Evolutionary conservation across 2,888 invertebrate genomes (phyloP).

Genomic region (Andrena bicolor): DNA sequence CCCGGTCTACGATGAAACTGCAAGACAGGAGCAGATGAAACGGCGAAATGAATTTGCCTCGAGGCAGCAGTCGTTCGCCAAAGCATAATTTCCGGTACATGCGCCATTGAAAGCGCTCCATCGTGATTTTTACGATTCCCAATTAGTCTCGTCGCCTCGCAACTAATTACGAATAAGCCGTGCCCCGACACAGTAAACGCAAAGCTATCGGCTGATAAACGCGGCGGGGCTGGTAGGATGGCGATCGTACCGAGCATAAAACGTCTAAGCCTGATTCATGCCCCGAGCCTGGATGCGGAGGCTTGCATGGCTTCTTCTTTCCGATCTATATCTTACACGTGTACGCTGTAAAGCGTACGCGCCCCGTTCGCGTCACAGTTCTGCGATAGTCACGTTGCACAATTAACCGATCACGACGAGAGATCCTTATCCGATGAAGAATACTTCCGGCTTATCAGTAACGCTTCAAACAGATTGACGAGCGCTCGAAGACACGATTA

Average conservation of each 20-base stretch:
- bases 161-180: conserved; percentile 55
- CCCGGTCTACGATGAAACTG: background rate
- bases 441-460: background rate
- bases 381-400: background rate
- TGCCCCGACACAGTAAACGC: conserved; percentile 28
- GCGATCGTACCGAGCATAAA: conserved; percentile 35
- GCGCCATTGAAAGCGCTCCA: conserved; percentile 13
- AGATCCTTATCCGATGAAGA: background rate
- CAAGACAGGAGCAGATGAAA: conserved; percentile 24
- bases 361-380: conserved; percentile 11
- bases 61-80: conserved; percentile 22
- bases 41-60: conserved; percentile 32
- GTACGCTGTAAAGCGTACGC: background rate
- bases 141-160: conserved; percentile 52
- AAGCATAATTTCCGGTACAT: conserved; percentile 57
- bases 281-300: background rate
- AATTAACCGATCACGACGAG: conserved; percentile 15
- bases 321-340: conserved; percentile 22
- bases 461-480: background rate
- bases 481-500: background rate
- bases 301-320: conserved; percentile 12
- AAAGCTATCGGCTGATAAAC: conserved; percentile 57
- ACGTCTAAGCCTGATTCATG: conserved; percentile 49
- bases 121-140: conserved; percentile 51
- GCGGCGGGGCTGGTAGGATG: conserved; percentile 26